Evolutionary conservation across 2,888 invertebrate species (phyloP), one percentile per base, ranked within the genome.

Genomic region (Pachliopta kotzebuea): DNA sequence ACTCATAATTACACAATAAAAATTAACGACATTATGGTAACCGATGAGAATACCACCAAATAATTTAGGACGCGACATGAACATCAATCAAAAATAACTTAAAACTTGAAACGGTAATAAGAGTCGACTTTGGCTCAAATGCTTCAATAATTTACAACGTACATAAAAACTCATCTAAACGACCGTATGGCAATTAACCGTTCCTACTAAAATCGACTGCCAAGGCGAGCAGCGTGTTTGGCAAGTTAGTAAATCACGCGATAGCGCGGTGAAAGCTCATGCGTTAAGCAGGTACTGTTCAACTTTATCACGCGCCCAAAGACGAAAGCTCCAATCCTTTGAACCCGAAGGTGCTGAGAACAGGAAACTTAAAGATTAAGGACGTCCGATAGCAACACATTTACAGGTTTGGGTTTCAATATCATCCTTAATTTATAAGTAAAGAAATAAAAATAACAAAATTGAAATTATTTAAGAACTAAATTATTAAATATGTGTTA

Each of bases 211-310:
- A 72, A 71, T 69, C 72, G 71, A 69, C 71, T 72, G 72, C n/a
- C 37, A 72, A 75, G 78, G 74, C 78, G 65, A 67, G 50, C 52
- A 57, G 70, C 80, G 76, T 72, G 85, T 81, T 83, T 81, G 75
- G 82, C 82, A 76, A 81, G 83, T 74, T 77, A 60, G 83, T 85
- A 85, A 84, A 85, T 84, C 85, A 85, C 79, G 66, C 75, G 79
- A 80, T 79, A 78, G 72, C 75, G 74, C 72, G 75, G 82, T 78
- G 84, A 84, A 83, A 84, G 83, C 80, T 76, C 72, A 75, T 77
- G 76, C 72, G 76, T 74, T 78, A 73, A 67, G 70, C 74, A 68
- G 59, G 74, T 72, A 73, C 73, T 67, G 69, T 68, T 49, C 31
- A 66, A 62, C 67, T 62, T 67, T 63, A 65, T 68, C 63, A 62